Conservation (phyloP, 2,888 invertebrate species). For the Sphinx pinastri region DNA sequence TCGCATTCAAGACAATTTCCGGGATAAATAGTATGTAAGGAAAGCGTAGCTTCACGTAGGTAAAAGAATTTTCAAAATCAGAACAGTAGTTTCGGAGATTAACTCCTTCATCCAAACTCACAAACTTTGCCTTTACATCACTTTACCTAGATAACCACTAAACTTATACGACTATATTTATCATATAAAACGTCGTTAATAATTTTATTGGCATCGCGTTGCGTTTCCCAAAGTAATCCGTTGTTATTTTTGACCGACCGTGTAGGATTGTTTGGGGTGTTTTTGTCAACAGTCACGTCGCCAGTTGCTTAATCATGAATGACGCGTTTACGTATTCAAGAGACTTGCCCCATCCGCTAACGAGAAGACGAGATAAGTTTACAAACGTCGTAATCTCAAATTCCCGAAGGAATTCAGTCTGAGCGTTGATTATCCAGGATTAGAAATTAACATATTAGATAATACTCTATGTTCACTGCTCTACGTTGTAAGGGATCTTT, state of each 20-base stretch:
- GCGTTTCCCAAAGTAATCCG: not conserved
- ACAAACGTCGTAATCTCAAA: slow-evolving; percentile 77
- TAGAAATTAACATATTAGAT: slow-evolving; percentile 76
- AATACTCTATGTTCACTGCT: slow-evolving; percentile 45
- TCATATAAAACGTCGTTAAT: not conserved
- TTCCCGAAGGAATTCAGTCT: slow-evolving; percentile 71
- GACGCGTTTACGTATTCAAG: slow-evolving; percentile 79
- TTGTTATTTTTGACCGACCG: slow-evolving; percentile 48
- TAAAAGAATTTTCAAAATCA: no score
- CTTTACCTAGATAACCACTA: no score
- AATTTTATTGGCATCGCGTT: not conserved
- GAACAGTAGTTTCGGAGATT: no score
- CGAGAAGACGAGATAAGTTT: slow-evolving; percentile 81
- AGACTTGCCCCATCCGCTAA: slow-evolving; percentile 72
- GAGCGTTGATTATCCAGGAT: slow-evolving; percentile 77
- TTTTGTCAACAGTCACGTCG: slow-evolving; percentile 74
- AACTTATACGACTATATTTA: no score
- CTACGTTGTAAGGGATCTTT: slow-evolving; percentile 37
- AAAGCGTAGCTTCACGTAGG: no score
- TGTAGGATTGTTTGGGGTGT: slow-evolving; percentile 57
- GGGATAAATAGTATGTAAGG: no score
- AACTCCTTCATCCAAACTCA: no score
- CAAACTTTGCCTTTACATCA: no score
- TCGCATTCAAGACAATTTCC: no score
- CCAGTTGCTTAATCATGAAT: slow-evolving; percentile 77